A percentile compares a stretch with the other conserved stretches of the same genome.
Conservation (phyloP, 2,888 invertebrate genomes). For the Rhagonycha lutea region DNA sequence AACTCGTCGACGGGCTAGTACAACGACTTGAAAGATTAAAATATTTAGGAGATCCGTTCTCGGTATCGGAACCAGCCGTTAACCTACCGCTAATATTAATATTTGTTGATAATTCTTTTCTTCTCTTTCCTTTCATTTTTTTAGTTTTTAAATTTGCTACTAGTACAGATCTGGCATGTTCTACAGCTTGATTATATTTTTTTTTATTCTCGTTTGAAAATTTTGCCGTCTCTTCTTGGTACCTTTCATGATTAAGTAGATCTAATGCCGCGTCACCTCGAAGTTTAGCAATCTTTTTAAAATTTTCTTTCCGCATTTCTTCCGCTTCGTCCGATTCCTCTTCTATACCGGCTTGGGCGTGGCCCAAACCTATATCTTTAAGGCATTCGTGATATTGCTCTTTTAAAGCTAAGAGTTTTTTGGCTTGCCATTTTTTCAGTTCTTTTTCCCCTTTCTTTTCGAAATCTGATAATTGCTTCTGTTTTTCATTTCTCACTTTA, state of each 20-base stretch:
- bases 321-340: conserved; percentile 43
- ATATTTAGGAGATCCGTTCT: conserved; percentile 4
- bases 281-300: conserved; percentile 47
- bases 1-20: conserved; percentile 9
- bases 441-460: conserved; percentile 58
- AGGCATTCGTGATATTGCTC: conserved; percentile 58
- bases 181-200: conserved; percentile 53
- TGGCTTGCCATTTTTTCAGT: conserved; percentile 59
- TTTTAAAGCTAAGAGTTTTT: conserved; percentile 57
- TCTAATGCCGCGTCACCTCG: conserved; percentile 53
- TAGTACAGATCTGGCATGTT: conserved; percentile 55
- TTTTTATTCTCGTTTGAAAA: conserved; percentile 43
- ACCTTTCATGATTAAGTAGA: conserved; percentile 47
- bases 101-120: conserved; percentile 26
- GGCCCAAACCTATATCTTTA: conserved; percentile 58
- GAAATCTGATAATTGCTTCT: conserved; percentile 56
- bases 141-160: conserved; percentile 44
- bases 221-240: conserved; percentile 38
- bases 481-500: conserved; percentile 59
- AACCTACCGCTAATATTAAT: conserved; percentile 25
- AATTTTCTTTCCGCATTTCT: conserved; percentile 35
- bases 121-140: conserved; percentile 31
- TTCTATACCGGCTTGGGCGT: conserved; percentile 53
- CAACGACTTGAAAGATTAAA: conserved; percentile 2
- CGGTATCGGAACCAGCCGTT: conserved; percentile 7